phyloP scores from a whole-genome alignment of 2,797 vertebrate genomes.

The Platalea minor region DNA sequence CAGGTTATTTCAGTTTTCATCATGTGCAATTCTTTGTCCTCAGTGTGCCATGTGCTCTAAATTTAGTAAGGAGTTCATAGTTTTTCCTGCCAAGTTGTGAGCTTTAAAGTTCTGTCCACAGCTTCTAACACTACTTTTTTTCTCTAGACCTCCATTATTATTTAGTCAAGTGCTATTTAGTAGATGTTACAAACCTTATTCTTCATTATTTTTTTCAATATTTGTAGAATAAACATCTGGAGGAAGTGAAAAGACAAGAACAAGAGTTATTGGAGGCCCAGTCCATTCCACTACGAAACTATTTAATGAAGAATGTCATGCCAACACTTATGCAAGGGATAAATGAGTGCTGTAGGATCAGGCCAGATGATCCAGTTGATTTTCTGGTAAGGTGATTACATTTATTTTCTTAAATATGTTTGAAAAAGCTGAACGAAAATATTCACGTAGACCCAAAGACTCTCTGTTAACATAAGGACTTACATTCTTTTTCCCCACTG shows the following conservation, averaged over 20 bases:
- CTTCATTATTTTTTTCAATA: background rate
- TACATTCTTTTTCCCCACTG: background rate
- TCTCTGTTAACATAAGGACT: background rate
- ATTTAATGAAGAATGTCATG: slow-evolving; percentile 86
- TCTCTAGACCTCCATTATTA: background rate
- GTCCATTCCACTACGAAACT: slow-evolving; percentile 81
- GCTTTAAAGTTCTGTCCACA: background rate
- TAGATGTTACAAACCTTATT: background rate
- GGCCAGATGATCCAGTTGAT: slow-evolving; percentile 86
- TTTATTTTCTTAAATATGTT: background rate
- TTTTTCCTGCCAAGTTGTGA: background rate
- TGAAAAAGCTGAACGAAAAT: background rate
- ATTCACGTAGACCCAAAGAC: background rate
- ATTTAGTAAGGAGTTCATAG: background rate
- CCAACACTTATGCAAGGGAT: slow-evolving; percentile 87
- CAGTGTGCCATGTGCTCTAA: background rate
- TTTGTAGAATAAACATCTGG: slow-evolving; percentile 75
- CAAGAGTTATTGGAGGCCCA: slow-evolving; percentile 80
- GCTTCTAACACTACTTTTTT: background rate
- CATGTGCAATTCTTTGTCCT: background rate
- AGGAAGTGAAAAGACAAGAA: slow-evolving; percentile 81
- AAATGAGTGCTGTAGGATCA: slow-evolving; percentile 81
- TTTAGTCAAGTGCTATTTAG: background rate
- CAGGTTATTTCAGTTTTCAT: background rate
- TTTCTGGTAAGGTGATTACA: slow-evolving; percentile 83